phyloP scores from a whole-genome alignment of 2,888 invertebrate species.

The Drosophila emarginata region DNA sequence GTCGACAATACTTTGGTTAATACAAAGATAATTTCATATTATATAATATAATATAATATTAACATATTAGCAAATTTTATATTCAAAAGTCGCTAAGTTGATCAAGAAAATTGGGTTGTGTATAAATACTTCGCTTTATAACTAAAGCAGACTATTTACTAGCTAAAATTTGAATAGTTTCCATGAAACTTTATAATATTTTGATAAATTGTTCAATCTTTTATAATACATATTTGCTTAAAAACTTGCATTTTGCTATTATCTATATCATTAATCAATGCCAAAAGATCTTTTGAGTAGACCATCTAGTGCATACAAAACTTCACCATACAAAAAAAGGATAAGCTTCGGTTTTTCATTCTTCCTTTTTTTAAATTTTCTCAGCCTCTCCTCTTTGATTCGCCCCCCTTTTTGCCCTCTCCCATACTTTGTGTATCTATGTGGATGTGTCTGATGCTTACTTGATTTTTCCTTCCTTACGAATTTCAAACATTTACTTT shows the following conservation, averaged over 20 bases:
- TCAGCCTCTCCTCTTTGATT: neutral
- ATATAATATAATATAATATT: too few species aligned
- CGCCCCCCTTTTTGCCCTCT: constrained; percentile 3
- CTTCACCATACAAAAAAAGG: neutral
- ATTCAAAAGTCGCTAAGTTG: too few species aligned
- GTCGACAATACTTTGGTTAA: too few species aligned
- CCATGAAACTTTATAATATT: neutral
- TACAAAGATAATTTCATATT: too few species aligned
- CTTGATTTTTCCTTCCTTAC: constrained; percentile 74
- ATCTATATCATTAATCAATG: constrained; percentile 2
- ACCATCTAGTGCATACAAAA: neutral
- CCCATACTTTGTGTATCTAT: constrained; percentile 10
- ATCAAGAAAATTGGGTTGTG: too few species aligned
- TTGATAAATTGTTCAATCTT: neutral
- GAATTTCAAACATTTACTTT: constrained; percentile 78
- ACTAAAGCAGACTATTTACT: neutral
- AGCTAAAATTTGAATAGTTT: neutral
- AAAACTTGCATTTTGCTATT: neutral
- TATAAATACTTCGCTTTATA: too few species aligned
- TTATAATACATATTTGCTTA: neutral
- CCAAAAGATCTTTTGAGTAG: neutral
- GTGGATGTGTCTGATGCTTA: constrained; percentile 55
- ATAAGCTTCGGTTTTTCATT: neutral
- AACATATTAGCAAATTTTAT: too few species aligned
- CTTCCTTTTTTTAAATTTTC: constrained; percentile 33